Percentiles rank a stretch among this genome's conserved stretches.
These are phyloP conservation scores for Caenorhabditis sp. DNA, from an alignment of 2,888 invertebrate genomes.

Conservation along the genomic window DNA sequence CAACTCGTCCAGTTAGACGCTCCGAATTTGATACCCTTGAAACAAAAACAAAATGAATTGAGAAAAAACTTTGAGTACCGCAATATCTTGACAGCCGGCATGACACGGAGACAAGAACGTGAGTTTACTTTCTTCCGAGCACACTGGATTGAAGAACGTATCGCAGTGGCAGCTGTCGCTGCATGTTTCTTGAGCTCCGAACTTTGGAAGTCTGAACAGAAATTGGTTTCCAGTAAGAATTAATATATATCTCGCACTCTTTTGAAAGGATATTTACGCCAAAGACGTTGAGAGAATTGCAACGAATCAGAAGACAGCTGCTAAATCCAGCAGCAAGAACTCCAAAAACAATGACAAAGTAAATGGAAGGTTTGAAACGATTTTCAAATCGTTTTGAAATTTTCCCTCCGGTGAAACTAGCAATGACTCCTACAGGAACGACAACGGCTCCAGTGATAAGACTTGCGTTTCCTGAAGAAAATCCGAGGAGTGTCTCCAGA, in stretches of 20 bases:
- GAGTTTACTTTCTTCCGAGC: conserved; percentile 60
- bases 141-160: conserved; percentile 73
- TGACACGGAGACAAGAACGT: conserved; percentile 73
- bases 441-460: conserved; percentile 73
- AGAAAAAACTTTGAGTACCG: conserved; percentile 9
- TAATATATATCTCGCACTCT: conserved; percentile 20
- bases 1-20: conserved; percentile 50
- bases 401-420: conserved; percentile 67
- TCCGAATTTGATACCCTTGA: conserved; percentile 38
- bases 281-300: conserved; percentile 46
- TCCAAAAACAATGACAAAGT: conserved; percentile 39
- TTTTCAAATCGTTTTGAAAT: conserved; percentile 55
- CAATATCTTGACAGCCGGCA: conserved; percentile 66
- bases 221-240: not conserved
- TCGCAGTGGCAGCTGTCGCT: conserved; percentile 68
- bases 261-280: conserved; percentile 29
- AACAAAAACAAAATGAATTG: not conserved
- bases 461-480: conserved; percentile 68
- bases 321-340: conserved; percentile 41
- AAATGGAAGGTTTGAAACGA: conserved; percentile 53
- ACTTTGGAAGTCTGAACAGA: conserved; percentile 44
- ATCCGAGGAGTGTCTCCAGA: conserved; percentile 74
- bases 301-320: conserved; percentile 52
- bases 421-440: conserved; percentile 71
- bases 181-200: conserved; percentile 51